Base-by-base conservation (phyloP, 2,888 invertebrate species). In the Dyspetes luteomarginatus region DNA sequence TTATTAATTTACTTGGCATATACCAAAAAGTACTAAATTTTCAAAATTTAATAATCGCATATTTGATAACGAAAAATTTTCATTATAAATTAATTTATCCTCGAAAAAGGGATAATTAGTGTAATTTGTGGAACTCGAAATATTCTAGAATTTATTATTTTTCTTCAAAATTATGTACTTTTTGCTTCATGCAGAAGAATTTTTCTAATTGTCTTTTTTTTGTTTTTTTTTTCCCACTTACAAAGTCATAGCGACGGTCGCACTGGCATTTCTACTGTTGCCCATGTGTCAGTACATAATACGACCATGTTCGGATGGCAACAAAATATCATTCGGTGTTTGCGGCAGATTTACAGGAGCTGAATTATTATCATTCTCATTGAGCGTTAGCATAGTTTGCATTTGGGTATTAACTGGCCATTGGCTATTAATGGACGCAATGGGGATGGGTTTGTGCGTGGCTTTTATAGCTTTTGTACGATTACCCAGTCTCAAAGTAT, bases 401-500 rank as follows among this genome's bases (percentile, higher is more conserved):
- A 96, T 99, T 85, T 99, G 99, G 99, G 97, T 99, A 87, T 94
- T 98, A 83, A 99, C 99, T 79, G 99, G 98, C 0, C 98, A 99
- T 93, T 99, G 99, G 99, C 94, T 99, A 86, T 95, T 99, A 71
- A 99, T 99, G 98, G 98, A 99, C 93, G 98, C 98, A 26, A 97
- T 99, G 96, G 99, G 98, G 81, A 98, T 99, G 98, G 98, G 98
- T 2, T 94, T 99, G 56, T 99, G 98, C 93, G 98, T 99, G 86
- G 98, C 98, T 76, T 99, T 99, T 93, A 99, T 99, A 91, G 98
- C 98, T 24, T 96, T 99, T 91, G 98, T 99, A 86, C 95, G 98
- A 64, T 94, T 99, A 91, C 99, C 98, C 71, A 98, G 98, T 92
- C 94, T 99, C 86, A 99, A 99, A 93, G 97, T 97, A 85, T 99